Evolutionary conservation across 2,113 vertebrate genomes (phyloP).

Genomic region (Burhinus bistriatus): DNA sequence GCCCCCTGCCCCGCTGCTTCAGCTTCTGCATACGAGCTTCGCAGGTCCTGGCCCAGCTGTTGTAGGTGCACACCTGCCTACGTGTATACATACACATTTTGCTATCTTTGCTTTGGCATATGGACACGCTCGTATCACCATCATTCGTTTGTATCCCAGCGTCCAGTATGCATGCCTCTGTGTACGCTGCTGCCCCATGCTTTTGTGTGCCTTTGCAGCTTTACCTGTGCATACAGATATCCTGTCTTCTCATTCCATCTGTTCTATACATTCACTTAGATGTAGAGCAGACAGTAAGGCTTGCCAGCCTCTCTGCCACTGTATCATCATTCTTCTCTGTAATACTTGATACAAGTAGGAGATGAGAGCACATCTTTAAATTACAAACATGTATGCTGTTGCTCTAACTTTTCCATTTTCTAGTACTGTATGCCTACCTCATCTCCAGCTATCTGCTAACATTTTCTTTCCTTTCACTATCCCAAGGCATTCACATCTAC

Average conservation of each 20-base stretch:
- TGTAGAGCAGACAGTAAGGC: not conserved
- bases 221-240: accelerated
- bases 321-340: accelerated
- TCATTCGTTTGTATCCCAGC: not conserved
- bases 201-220: not conserved
- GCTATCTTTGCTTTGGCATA: accelerated
- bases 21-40: accelerated
- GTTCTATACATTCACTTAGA: accelerated
- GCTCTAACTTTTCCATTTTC: not conserved
- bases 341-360: not conserved
- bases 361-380: not conserved
- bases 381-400: not conserved
- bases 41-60: not conserved
- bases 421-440: not conserved
- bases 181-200: accelerated
- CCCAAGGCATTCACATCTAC: not conserved
- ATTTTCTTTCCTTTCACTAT: not conserved
- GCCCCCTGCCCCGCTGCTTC: not conserved
- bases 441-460: not conserved
- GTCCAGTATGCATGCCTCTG: accelerated
- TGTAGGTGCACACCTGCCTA: not conserved
- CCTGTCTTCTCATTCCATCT: not conserved
- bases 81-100: accelerated
- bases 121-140: accelerated
- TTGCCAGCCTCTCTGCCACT: not conserved